phyloP scores from a whole-genome alignment of 2,113 vertebrate species.

The Rhipidura dahli region DNA sequence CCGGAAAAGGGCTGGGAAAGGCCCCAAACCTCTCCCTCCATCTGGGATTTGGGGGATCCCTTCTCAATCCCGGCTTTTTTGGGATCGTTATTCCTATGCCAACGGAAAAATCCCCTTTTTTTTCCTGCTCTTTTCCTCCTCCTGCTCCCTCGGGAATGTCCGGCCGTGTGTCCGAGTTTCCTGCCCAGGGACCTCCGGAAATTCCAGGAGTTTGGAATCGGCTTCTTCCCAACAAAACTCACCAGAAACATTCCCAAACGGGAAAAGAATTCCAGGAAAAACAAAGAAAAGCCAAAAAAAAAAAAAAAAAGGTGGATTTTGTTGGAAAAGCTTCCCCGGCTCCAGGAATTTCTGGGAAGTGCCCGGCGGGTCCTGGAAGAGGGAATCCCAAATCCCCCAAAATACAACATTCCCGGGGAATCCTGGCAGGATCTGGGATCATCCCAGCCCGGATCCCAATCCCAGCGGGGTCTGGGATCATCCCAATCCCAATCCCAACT shows the following conservation, averaged over 20 bases:
- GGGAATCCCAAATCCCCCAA: not conserved
- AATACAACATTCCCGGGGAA: not conserved
- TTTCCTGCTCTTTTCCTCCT: not conserved
- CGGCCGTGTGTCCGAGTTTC: not conserved
- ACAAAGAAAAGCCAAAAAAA: not conserved
- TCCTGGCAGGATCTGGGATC: not conserved
- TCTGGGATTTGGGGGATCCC: not conserved
- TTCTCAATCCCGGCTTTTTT: not conserved
- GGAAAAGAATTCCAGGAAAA: not conserved
- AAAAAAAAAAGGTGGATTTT: not conserved
- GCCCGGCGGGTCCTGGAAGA: not conserved
- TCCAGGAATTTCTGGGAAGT: not conserved
- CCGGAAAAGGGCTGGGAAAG: not conserved
- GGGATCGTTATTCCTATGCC: not conserved
- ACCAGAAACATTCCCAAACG: fast-evolving
- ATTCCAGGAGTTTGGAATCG: not conserved
- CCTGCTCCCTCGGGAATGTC: not conserved
- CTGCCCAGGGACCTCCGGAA: fast-evolving
- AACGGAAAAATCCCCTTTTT: not conserved
- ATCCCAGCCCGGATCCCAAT: not conserved
- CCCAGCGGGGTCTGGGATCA: not conserved
- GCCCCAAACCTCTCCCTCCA: not conserved
- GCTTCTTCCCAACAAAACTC: not conserved
- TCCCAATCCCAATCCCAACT: not conserved
- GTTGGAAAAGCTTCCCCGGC: not conserved